Conservation (phyloP, 2,797 vertebrate species). For the Allenopithecus nigroviridis region DNA sequence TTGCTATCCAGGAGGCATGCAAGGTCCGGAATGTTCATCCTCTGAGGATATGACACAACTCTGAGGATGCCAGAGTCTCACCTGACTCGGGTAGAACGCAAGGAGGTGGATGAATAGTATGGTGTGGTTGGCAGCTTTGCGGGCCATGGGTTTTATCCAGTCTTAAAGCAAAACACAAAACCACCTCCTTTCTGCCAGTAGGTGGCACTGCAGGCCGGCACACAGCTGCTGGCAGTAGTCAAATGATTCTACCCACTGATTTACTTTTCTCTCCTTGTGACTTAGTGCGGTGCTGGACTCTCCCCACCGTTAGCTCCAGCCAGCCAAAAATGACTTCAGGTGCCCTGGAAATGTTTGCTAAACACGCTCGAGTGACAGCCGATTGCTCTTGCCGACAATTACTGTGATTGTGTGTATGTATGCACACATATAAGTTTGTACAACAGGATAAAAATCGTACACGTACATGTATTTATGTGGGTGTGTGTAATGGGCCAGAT, state of each 20-base stretch:
- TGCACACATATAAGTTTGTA: not conserved
- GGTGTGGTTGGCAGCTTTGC: not conserved
- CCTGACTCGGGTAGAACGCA: not conserved
- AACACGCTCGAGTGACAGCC: not conserved
- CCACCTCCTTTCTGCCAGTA: not conserved
- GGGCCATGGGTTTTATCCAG: not conserved
- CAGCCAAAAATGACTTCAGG: not conserved
- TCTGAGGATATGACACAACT: not conserved
- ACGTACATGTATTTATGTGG: not conserved
- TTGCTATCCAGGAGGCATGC: not conserved
- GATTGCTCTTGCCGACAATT: conserved; percentile 10
- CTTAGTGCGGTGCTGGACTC: not conserved
- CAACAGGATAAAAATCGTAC: not conserved
- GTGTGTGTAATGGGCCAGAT: not conserved
- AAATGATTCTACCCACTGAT: not conserved
- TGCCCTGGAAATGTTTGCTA: conserved; percentile 25
- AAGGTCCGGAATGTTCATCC: not conserved
- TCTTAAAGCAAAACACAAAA: not conserved
- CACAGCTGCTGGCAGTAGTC: not conserved
- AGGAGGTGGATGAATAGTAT: not conserved
- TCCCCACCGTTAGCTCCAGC: not conserved
- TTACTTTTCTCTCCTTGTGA: not conserved
- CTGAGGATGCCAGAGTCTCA: not conserved
- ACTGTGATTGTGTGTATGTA: conserved; percentile 29
- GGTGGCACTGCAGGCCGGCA: conserved; percentile 52